phyloP scores from a whole-genome alignment of 1,140 invertebrate genomes.

The Sinella curviseta region DNA sequence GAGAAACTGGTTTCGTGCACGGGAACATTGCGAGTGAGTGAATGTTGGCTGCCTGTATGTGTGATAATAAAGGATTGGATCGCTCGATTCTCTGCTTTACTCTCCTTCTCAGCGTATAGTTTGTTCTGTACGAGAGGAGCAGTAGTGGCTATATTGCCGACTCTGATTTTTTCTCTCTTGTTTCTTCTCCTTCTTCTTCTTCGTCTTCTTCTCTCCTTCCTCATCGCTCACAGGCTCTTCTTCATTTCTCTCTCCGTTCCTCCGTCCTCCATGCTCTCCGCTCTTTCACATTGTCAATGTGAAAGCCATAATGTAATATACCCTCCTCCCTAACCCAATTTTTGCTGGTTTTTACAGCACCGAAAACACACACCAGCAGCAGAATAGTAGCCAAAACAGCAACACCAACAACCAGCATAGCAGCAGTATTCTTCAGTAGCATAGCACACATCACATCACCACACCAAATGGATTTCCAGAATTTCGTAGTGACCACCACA shows the following conservation, averaged over 20 bases:
- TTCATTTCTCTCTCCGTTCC: neutral
- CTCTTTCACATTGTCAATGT: conserved; percentile 12
- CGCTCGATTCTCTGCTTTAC: neutral
- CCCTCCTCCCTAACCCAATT: conserved; percentile 18
- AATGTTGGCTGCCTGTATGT: neutral
- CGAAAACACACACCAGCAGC: neutral
- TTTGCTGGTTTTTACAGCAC: neutral
- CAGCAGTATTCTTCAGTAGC: no score
- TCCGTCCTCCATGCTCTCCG: neutral
- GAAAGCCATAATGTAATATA: conserved; percentile 5
- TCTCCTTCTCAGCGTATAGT: no score
- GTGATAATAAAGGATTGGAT: neutral
- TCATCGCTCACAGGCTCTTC: neutral
- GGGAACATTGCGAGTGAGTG: no score
- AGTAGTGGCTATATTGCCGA: neutral
- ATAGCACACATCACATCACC: neutral
- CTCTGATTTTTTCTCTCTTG: neutral
- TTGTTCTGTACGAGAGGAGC: neutral
- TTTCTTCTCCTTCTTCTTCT: neutral
- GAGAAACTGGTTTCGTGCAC: no score
- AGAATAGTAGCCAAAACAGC: neutral
- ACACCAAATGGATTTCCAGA: neutral
- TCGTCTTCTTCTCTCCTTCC: neutral
- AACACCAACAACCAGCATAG: no score
- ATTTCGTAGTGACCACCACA: neutral